Conservation (phyloP, 2,888 invertebrate species). For the Cerceris rybyensis region DNA sequence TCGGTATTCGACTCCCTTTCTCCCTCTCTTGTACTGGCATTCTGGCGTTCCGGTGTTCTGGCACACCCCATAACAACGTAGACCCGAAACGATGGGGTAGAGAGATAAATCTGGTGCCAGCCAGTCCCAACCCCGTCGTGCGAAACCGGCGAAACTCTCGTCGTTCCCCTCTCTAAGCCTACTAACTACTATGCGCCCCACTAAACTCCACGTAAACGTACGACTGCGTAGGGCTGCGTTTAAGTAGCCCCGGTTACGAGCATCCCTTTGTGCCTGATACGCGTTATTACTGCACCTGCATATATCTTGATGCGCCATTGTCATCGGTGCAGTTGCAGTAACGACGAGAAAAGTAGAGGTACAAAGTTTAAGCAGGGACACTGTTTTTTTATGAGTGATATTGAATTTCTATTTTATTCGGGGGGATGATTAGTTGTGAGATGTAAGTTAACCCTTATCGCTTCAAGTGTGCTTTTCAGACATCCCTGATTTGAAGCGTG, state of each 20-base stretch:
- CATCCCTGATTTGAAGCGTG: too few relatives aligned
- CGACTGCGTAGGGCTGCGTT: conserved; percentile 17
- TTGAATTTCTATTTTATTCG: too few relatives aligned
- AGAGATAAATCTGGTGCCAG: conserved; percentile 67
- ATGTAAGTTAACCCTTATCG: too few relatives aligned
- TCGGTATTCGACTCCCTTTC: conserved; percentile 14
- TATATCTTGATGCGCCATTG: not conserved
- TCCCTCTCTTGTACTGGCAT: conserved; percentile 34
- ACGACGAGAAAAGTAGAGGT: not conserved
- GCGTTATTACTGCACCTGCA: conserved; percentile 41
- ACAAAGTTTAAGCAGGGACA: too few relatives aligned
- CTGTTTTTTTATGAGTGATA: too few relatives aligned
- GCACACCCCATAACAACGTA: conserved; percentile 65
- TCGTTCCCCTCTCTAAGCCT: conserved; percentile 40
- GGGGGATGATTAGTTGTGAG: too few relatives aligned
- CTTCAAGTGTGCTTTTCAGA: too few relatives aligned
- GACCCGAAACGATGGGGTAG: conserved; percentile 70
- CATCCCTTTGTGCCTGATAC: conserved; percentile 14
- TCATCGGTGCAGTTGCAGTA: not conserved
- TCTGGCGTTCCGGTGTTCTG: conserved; percentile 52
- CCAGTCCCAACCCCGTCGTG: conserved; percentile 52
- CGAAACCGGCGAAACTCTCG: conserved; percentile 44
- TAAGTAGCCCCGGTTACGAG: conserved; percentile 31
- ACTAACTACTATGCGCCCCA: conserved; percentile 53
- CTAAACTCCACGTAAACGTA: conserved; percentile 50